A percentile compares a stretch with the other conserved stretches of the same genome.
Evolutionary conservation across 1,140 invertebrate species (phyloP).

Genomic region (Wasmannia auropunctata): DNA sequence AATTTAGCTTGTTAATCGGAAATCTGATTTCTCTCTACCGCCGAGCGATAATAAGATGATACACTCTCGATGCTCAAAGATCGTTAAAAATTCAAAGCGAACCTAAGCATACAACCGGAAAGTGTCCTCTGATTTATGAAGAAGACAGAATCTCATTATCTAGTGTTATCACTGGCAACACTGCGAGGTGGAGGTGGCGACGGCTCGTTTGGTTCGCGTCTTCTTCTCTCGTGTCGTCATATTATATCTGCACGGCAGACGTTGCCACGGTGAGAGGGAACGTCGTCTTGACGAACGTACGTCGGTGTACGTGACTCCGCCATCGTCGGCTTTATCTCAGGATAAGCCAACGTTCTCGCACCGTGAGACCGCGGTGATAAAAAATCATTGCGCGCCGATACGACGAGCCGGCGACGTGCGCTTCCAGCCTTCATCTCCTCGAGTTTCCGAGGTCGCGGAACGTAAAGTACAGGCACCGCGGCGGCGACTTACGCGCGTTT

Average conservation of each 20-base stretch:
- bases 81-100: slow-evolving; percentile 51
- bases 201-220: slow-evolving; percentile 44
- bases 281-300: slow-evolving; percentile 23
- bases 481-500: background rate
- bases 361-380: background rate
- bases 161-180: slow-evolving; percentile 53
- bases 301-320: slow-evolving; percentile 31
- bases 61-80: slow-evolving; percentile 44
- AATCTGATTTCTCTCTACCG: background rate
- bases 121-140: slow-evolving; percentile 39
- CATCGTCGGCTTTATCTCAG: slow-evolving; percentile 42
- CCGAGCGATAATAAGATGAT: slow-evolving; percentile 25
- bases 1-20: background rate
- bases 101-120: slow-evolving; percentile 29
- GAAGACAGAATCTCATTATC: slow-evolving; percentile 52
- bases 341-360: slow-evolving; percentile 35
- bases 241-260: slow-evolving; percentile 14
- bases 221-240: slow-evolving; percentile 33
- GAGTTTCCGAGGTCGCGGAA: slow-evolving; percentile 4
- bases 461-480: background rate
- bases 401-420: slow-evolving; percentile 13
- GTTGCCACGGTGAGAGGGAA: background rate
- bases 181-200: background rate
- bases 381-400: slow-evolving; percentile 38
- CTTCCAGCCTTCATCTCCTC: slow-evolving; percentile 23